Evolutionary conservation across 2,888 invertebrate species (phyloP), one percentile per base, ranked within the genome.

Genomic region (Ischnus inquisitorius): DNA sequence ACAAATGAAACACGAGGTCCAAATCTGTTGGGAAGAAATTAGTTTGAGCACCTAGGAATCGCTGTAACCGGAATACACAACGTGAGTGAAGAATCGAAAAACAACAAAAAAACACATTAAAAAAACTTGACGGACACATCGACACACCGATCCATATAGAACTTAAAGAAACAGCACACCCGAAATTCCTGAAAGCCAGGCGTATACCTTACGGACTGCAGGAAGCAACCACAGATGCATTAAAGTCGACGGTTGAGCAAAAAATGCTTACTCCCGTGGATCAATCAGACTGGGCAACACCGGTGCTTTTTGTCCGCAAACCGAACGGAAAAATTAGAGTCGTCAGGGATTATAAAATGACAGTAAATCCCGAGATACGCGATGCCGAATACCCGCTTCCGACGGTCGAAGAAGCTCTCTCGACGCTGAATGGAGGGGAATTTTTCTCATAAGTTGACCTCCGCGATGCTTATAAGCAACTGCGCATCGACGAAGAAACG

Each of bases 291-390:
- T 86, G 83, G 83, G 87, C 72, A 12, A 84, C 87, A 57, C 86
- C 83, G 28, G 77, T 76, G 25, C 79, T 84, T 28, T 84, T 83
- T 51, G 83, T 86, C 41, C 65, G 75, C 6, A 87, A 86, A 77
- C 48, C 54, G 25, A 79, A 83, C 51, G 81, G 75, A 57, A 65
- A 46, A 39, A 76, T 84, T n/a, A 76, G 82, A 69, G 77, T 88
- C 22, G 87, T 85, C 78, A 87, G 86, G 43, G 87, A 88, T 75
- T 88, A 84, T 60, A 84, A 81, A 51, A 77, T 78, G 22, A 88
- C 90, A 16, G 82, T 90, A 10, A 90, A 90, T 76, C 89, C 86
- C 3, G 74, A 86, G n/a, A 48, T 90, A 39, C 83, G 89, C 60
- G 84, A 88, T 34, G 88, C 90, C 12, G 84, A 88, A 71, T 87